Percentiles rank a stretch among this genome's conserved stretches.
Evolutionary conservation across 2,113 vertebrate species (phyloP).

Genomic region (Dendrocopos noguchii): DNA sequence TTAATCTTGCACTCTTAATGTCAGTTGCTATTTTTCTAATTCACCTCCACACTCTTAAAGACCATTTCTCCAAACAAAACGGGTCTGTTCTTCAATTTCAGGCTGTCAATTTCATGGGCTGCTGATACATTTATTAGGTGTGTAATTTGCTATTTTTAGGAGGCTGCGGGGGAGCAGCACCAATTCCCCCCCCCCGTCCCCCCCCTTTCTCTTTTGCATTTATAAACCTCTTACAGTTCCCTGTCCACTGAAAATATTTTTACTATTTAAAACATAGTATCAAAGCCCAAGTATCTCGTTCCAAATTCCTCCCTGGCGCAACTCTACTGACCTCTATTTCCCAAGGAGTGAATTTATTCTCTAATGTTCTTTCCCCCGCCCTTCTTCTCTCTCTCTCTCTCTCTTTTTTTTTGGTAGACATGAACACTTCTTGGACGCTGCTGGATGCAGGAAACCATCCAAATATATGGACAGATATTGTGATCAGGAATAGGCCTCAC

Average conservation of each 20-base stretch:
- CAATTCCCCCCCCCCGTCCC: not conserved
- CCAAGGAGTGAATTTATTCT: conserved; percentile 40
- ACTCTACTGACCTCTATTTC: conserved; percentile 33
- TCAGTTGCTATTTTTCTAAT: conserved; percentile 72
- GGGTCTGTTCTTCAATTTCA: conserved; percentile 69
- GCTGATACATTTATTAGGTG: conserved; percentile 78
- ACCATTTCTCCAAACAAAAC: conserved; percentile 71
- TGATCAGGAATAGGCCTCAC: not conserved
- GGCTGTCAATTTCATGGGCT: conserved; percentile 75
- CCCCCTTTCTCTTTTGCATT: conserved; percentile 36
- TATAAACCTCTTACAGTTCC: conserved; percentile 68
- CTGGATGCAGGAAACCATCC: conserved; percentile 27
- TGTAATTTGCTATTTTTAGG: conserved; percentile 77
- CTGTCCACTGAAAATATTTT: conserved; percentile 65
- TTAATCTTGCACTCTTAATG: conserved; percentile 69
- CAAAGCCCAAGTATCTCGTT: not conserved
- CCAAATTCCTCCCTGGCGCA: conserved; percentile 50
- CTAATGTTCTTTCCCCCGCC: not conserved
- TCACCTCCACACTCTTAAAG: conserved; percentile 65
- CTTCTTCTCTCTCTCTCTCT: too few relatives aligned
- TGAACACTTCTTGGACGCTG: conserved; percentile 3
- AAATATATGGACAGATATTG: not conserved
- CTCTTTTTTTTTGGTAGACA: not conserved
- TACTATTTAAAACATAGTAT: conserved; percentile 48
- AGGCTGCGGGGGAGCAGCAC: conserved; percentile 64